A percentile compares a stretch with the other conserved stretches of the same genome.
phyloP scores from a whole-genome alignment of 2,888 invertebrate species.

The Lasioglossum marginatum region DNA sequence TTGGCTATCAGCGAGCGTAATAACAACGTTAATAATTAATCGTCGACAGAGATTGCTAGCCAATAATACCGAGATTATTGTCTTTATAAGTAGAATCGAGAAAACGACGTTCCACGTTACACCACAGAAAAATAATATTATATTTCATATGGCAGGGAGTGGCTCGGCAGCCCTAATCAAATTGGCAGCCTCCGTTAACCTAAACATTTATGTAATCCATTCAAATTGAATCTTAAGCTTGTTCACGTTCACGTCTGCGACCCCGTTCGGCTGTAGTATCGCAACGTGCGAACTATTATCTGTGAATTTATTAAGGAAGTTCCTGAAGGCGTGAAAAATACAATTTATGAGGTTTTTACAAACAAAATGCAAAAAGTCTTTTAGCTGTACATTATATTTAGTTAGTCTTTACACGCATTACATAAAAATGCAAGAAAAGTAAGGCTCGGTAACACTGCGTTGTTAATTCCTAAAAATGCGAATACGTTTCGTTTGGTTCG shows the following conservation, averaged over 20 bases:
- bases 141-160: neutral
- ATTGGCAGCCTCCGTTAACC: neutral
- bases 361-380: neutral
- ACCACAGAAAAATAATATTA: neutral
- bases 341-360: neutral
- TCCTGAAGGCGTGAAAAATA: neutral
- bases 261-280: neutral
- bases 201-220: neutral
- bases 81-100: neutral
- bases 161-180: neutral
- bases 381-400: neutral
- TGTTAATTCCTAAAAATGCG: too few species aligned
- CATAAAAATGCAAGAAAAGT: too few species aligned
- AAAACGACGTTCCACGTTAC: neutral
- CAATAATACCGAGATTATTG: neutral
- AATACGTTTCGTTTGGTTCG: neutral
- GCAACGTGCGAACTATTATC: neutral
- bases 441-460: too few species aligned
- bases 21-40: neutral
- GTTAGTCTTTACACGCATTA: neutral
- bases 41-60: neutral
- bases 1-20: neutral
- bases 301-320: neutral
- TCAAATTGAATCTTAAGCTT: slow-evolving; percentile 4
- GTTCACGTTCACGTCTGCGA: neutral